A percentile compares a stretch with the other conserved stretches of the same genome.
Conservation (phyloP, 2,113 vertebrate genomes). For the Mastomys coucha region DNA sequence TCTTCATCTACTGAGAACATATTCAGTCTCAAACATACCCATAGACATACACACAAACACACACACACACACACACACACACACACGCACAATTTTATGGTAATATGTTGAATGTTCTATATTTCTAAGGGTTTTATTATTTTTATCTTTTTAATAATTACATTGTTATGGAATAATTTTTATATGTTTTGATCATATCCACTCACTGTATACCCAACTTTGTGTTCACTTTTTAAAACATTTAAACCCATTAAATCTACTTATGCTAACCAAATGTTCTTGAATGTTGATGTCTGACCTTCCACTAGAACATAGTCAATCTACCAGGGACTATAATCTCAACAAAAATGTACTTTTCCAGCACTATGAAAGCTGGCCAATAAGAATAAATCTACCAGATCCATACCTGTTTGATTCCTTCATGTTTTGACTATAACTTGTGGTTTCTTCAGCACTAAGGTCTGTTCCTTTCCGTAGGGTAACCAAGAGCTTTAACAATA, state of each 20-base stretch:
- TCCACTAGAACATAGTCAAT: not conserved
- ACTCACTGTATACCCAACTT: not conserved
- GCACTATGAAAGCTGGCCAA: not conserved
- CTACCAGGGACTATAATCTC: not conserved
- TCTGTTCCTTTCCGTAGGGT: not conserved
- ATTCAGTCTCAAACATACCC: too few relatives aligned
- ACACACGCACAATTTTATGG: not conserved
- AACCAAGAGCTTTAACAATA: not conserved
- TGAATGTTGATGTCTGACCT: not conserved
- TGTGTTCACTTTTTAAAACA: not conserved
- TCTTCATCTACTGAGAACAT: not conserved
- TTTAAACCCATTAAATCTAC: not conserved
- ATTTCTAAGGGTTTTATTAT: not conserved
- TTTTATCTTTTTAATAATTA: not conserved
- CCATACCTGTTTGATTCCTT: not conserved
- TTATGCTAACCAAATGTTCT: not conserved
- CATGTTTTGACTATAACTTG: not conserved
- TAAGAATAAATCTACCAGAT: not conserved
- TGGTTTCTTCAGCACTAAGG: not conserved
- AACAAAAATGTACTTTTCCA: not conserved
- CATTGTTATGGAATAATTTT: not conserved
- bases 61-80: not conserved
- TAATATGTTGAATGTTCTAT: not conserved
- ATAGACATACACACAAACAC: too few relatives aligned
- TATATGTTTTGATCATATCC: not conserved